Conservation (phyloP, 2,888 invertebrate genomes). For the Cephus nigrinus region DNA sequence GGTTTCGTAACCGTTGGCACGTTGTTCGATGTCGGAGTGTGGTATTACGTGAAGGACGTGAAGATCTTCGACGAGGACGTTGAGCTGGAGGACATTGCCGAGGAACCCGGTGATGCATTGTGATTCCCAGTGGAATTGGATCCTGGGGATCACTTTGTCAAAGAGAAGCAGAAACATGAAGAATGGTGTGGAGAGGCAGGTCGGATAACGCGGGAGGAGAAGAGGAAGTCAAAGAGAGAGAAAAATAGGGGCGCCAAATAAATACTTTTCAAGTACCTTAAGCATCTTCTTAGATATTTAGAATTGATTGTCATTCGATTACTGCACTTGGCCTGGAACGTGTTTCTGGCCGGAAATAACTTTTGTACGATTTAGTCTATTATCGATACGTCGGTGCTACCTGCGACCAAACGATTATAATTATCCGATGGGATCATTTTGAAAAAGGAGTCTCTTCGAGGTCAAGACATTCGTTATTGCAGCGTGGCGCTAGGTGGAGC, state of each 20-base stretch:
- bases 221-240: conserved; percentile 8
- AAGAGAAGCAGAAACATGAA: conserved; percentile 13
- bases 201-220: conserved; percentile 13
- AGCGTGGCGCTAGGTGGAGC: not conserved
- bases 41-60: conserved; percentile 77
- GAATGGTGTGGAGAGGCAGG: conserved; percentile 1
- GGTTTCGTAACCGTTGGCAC: conserved; percentile 74
- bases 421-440: not conserved
- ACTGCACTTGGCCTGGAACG: not conserved
- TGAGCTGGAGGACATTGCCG: conserved; percentile 64
- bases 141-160: not conserved
- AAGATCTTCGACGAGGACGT: conserved; percentile 77
- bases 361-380: not conserved
- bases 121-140: conserved; percentile 27
- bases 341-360: not conserved
- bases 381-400: not conserved
- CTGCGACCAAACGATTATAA: not conserved
- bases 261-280: conserved; percentile 63
- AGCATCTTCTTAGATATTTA: conserved; percentile 53
- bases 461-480: not conserved
- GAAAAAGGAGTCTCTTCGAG: not conserved
- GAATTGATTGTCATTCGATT: conserved; percentile 16
- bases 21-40: conserved; percentile 75
- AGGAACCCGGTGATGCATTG: conserved; percentile 56
- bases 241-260: conserved; percentile 40